A percentile compares a stretch with the other conserved stretches of the same genome.
Evolutionary conservation across 2,888 invertebrate species (phyloP).

Genomic region (Auanema sp.): DNA sequence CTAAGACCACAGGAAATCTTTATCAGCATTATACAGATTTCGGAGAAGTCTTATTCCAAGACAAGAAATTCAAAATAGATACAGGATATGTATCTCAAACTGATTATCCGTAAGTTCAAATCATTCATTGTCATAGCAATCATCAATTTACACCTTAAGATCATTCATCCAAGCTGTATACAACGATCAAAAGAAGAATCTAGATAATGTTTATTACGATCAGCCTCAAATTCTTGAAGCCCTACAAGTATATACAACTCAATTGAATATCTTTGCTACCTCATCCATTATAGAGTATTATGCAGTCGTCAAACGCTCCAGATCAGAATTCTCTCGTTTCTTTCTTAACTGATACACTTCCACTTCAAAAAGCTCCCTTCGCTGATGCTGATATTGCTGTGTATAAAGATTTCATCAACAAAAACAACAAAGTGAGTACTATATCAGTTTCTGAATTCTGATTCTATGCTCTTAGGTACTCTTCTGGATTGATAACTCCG

Average conservation of each 20-base stretch:
- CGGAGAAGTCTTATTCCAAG: slow-evolving; percentile 14
- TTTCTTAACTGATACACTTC: background rate
- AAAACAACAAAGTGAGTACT: slow-evolving; percentile 10
- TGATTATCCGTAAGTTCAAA: too few relatives aligned
- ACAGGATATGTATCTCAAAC: background rate
- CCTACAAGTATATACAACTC: background rate
- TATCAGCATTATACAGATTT: background rate
- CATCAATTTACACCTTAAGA: background rate
- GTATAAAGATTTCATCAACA: slow-evolving; percentile 11
- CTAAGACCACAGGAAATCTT: background rate
- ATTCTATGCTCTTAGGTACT: background rate
- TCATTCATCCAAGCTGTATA: slow-evolving; percentile 5
- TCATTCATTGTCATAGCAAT: background rate
- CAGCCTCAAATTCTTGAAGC: slow-evolving; percentile 4
- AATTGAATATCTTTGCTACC: too few relatives aligned
- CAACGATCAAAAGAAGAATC: background rate
- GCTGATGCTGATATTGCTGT: background rate
- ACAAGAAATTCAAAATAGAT: background rate
- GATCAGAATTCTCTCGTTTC: slow-evolving; percentile 12
- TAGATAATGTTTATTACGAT: background rate
- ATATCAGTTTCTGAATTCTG: background rate
- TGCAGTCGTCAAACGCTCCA: too few relatives aligned
- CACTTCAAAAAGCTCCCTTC: background rate
- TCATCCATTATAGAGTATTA: too few relatives aligned
- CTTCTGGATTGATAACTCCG: slow-evolving; percentile 6